Evolutionary conservation across 2,113 vertebrate genomes (phyloP), one percentile per base, ranked within the genome.

Genomic region (Cynopterus brachyotis): DNA sequence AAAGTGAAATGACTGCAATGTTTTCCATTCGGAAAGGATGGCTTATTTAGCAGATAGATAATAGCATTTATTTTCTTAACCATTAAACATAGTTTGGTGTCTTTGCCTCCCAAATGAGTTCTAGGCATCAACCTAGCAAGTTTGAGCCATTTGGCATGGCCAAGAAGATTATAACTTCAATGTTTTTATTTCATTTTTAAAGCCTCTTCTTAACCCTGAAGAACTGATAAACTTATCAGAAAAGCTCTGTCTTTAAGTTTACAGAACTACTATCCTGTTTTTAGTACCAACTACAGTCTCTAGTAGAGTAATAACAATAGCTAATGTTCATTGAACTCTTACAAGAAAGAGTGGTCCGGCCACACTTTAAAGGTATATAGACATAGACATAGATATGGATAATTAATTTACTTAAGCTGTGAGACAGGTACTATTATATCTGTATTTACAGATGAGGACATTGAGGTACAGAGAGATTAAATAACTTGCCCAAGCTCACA

Each of bases 1-100:
- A 90, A 95, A 76, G 80, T 45, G 60, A 97, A 91, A 96, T 35
- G 92, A 89, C 60, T 19, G 40, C 78, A 42, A 75, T 96, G 91
- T 89, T 96, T 97, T 98, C 95, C 96, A 84, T 73, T 94, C 94
- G 82, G 93, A 95, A 97, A 93, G 89, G 73, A 80, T 57, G 35
- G 42, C 53, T 83, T 92, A 94, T 95, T 97, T 90, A 95, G 92
- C 22, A 95, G 84, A 81, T 60, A 50, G 13, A 10, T 82, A 95
- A 94, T 79, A 92, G 22, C 55, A 76, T 80, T 90, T 87, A 60
- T 97, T 98, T 97, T 95, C 92, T 92, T 97, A 70, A 82, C 96
- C 47, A 72, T 94, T 97, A 95, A 95, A 91, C 69, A 55, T 72
- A 28, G 69, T 92, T 95, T 75, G 11, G 67, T 75, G 35, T 95